These are phyloP conservation scores for Solenodon paradoxus DNA, from an alignment of 2,113 vertebrate species.

Conservation along the genomic window DNA sequence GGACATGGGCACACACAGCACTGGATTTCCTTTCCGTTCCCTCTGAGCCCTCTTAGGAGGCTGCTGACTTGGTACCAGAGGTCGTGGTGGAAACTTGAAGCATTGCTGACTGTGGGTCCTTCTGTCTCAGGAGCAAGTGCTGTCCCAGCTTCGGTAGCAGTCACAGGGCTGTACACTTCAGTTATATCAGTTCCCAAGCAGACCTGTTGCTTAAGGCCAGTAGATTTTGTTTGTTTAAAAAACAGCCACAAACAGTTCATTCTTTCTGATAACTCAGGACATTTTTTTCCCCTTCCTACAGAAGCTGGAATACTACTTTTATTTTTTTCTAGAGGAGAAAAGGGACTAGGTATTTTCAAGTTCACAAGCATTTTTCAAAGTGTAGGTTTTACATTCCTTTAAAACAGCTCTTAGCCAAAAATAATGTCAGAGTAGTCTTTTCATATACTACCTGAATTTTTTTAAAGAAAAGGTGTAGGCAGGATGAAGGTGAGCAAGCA, in stretches of 20 bases:
- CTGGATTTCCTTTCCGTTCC: background rate
- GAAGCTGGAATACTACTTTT: background rate
- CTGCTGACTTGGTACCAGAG: background rate
- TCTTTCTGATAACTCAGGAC: background rate
- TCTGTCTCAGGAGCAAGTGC: background rate
- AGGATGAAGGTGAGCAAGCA: too few relatives aligned
- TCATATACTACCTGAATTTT: too few relatives aligned
- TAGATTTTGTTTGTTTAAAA: constrained; percentile 26
- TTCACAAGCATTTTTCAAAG: background rate
- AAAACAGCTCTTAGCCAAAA: background rate
- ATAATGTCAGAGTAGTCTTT: background rate
- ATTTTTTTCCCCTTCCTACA: background rate
- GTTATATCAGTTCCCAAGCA: background rate
- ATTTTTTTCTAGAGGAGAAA: constrained; percentile 10
- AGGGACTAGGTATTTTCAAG: background rate
- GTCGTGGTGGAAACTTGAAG: background rate
- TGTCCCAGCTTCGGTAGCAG: background rate
- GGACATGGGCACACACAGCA: rapidly evolving
- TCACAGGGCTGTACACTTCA: background rate
- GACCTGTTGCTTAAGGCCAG: background rate
- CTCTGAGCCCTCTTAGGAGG: background rate
- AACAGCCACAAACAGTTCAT: background rate
- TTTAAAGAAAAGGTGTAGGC: too few relatives aligned
- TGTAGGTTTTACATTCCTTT: too few relatives aligned
- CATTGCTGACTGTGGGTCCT: background rate